These are phyloP conservation scores for Spodoptera littoralis DNA, from an alignment of 2,888 invertebrate species.

Conservation along the genomic window DNA sequence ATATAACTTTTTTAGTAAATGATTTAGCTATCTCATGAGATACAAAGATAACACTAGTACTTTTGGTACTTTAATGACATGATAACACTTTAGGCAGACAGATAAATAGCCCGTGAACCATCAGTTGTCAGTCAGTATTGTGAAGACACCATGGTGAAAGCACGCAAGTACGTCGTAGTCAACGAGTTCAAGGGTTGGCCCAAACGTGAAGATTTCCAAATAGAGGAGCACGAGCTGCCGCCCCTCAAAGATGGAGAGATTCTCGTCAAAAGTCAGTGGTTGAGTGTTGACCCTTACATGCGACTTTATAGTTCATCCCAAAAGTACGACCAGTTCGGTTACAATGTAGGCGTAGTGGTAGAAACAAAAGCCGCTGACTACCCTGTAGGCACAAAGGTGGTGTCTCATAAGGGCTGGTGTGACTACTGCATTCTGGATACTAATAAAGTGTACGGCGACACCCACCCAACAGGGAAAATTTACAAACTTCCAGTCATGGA, in stretches of 20 bases:
- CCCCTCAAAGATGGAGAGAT: constrained; percentile 70
- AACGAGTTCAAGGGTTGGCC: constrained; percentile 88
- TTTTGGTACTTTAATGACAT: too few relatives aligned
- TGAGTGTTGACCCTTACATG: constrained; percentile 69
- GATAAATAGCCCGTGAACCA: neutral
- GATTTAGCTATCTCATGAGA: too few relatives aligned
- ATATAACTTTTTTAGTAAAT: too few relatives aligned
- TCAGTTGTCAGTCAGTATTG: neutral
- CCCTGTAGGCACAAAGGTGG: constrained; percentile 89
- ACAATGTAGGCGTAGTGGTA: constrained; percentile 79
- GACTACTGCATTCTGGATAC: constrained; percentile 53
- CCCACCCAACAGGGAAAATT: constrained; percentile 38
- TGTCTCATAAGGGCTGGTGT: constrained; percentile 81
- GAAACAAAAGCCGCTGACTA: constrained; percentile 90
- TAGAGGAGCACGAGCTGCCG: constrained; percentile 89
- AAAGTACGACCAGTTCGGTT: constrained; percentile 70
- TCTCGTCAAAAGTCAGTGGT: constrained; percentile 67
- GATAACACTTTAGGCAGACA: too few relatives aligned
- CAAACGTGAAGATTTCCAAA: constrained; percentile 87
- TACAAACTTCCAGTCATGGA: constrained; percentile 88
- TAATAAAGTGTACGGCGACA: constrained; percentile 31
- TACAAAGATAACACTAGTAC: too few relatives aligned
- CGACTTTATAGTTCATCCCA: constrained; percentile 55
- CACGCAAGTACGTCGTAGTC: constrained; percentile 81
- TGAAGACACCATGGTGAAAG: constrained; percentile 77